These are phyloP conservation scores for Strongylocentrotus purpuratus DNA, from an alignment of 35 echinoderm and acorn worm species.

Conservation along the genomic window DNA sequence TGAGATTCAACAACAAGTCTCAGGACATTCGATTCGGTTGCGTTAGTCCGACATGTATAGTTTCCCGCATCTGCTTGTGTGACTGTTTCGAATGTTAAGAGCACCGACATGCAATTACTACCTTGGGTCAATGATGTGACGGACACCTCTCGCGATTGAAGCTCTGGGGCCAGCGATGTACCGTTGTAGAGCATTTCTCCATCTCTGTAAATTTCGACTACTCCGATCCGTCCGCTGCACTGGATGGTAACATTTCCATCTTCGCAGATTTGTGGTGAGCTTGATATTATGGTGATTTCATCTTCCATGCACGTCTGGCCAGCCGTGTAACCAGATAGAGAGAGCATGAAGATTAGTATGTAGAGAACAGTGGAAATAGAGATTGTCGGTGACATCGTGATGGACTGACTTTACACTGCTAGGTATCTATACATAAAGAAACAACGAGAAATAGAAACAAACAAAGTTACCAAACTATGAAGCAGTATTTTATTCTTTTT, in stretches of 20 bases:
- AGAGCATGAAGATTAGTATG: not conserved
- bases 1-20: not conserved
- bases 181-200: not conserved
- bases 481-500: no score
- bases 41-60: conserved; percentile 21
- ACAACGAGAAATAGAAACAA: not conserved
- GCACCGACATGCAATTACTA: not conserved
- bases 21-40: not conserved
- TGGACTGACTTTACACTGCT: not conserved
- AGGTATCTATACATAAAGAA: not conserved
- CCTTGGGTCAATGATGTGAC: not conserved
- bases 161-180: not conserved
- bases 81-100: not conserved
- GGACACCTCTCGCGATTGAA: not conserved
- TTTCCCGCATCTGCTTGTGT: not conserved
- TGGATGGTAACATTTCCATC: not conserved
- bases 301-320: not conserved
- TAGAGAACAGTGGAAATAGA: not conserved
- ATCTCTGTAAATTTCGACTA: not conserved
- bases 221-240: not conserved
- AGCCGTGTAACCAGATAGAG: not conserved
- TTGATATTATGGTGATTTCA: not conserved
- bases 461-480: no score
- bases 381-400: not conserved
- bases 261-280: not conserved